phyloP scores from a whole-genome alignment of 2,113 vertebrate species.

The Microcebus jonahi region DNA sequence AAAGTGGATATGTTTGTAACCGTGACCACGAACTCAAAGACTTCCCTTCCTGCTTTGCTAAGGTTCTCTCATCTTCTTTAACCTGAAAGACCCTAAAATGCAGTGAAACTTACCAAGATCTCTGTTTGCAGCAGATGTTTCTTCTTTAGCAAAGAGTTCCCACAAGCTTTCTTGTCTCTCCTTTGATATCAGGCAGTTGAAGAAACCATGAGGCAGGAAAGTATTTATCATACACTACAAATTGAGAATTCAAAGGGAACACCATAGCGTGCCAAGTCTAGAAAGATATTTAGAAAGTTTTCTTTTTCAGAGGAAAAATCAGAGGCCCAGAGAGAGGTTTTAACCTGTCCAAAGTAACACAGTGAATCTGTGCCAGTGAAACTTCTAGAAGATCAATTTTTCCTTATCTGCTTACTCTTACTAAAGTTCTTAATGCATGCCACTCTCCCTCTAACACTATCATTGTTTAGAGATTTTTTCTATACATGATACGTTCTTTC shows the following conservation, averaged over 20 bases:
- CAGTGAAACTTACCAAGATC: background rate
- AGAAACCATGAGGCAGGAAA: background rate
- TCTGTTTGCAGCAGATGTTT: background rate
- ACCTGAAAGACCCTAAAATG: background rate
- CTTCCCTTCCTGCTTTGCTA: background rate
- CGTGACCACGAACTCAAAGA: background rate
- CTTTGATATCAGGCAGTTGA: background rate
- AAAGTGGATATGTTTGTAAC: background rate
- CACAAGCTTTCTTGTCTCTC: background rate
- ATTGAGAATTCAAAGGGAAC: background rate
- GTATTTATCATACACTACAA: background rate
- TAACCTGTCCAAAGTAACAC: background rate
- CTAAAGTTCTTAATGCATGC: background rate
- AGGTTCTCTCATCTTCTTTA: background rate
- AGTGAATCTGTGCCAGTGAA: conserved; percentile 19
- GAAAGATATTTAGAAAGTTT: conserved; percentile 20
- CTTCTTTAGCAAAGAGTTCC: background rate
- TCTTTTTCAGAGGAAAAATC: conserved; percentile 13
- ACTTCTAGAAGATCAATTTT: conserved; percentile 32
- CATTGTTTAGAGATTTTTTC: background rate
- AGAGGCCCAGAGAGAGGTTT: conserved; percentile 5
- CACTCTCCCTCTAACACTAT: background rate
- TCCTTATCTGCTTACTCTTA: background rate
- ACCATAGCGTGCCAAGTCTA: background rate
- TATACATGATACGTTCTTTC: background rate